A percentile compares a stretch with the other conserved stretches of the same genome.
These are phyloP conservation scores for Clarias pachynema DNA, from an alignment of 2,797 vertebrate species.

Conservation along the genomic window DNA sequence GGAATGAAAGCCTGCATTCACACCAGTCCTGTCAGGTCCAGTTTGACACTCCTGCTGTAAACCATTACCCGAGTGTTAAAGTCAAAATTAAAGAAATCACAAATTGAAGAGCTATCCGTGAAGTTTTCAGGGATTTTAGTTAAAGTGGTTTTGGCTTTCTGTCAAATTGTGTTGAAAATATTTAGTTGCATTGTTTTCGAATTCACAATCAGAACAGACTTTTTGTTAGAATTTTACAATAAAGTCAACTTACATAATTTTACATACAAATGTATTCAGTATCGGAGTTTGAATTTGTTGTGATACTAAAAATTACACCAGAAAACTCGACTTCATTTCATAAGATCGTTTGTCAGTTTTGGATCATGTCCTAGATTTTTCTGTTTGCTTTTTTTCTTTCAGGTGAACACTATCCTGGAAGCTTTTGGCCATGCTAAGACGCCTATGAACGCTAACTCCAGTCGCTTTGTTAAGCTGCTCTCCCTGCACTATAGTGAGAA, in stretches of 20 bases:
- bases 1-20: too few species aligned
- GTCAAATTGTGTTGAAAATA: constrained; percentile 68
- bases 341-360: neutral
- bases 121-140: neutral
- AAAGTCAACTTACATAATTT: neutral
- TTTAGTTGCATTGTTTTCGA: neutral
- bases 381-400: neutral
- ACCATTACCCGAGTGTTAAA: neutral
- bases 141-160: constrained; percentile 22
- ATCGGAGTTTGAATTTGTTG: neutral
- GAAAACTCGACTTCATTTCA: neutral
- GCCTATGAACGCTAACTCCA: constrained; percentile 82
- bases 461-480: constrained; percentile 88
- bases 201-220: neutral
- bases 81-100: neutral
- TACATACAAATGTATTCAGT: neutral
- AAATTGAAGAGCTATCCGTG: too few species aligned
- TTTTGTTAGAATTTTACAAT: neutral
- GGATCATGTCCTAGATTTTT: neutral
- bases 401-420: constrained; percentile 89
- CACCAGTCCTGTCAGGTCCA: too few species aligned
- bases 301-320: neutral
- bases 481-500: constrained; percentile 88
- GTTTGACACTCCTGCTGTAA: too few species aligned
- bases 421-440: constrained; percentile 93